Conservation (phyloP, 2,113 vertebrate species). For the Boleophthalmus pectinirostris region DNA sequence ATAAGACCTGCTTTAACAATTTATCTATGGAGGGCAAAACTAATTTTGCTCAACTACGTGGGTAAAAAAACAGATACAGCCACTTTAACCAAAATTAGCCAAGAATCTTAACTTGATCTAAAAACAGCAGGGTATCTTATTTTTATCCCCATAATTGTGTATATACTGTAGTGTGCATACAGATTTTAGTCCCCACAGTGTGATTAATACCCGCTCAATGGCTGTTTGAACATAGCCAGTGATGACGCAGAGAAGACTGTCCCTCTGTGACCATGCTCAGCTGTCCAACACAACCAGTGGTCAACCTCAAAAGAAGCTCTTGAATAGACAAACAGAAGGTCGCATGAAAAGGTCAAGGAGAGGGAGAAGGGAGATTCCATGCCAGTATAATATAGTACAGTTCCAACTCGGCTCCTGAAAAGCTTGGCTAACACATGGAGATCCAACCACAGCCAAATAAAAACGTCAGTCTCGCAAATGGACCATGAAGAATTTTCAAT, state of each 20-base stretch:
- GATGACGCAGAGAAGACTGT: constrained; percentile 57
- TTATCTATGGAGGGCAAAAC: too few species aligned
- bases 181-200: too few species aligned
- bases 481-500: background rate
- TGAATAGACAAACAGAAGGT: background rate
- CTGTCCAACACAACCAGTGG: constrained; percentile 19
- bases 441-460: background rate
- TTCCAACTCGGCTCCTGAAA: background rate
- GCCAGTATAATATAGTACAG: background rate
- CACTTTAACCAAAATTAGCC: too few species aligned
- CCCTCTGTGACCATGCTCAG: constrained; percentile 26
- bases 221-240: constrained; percentile 20
- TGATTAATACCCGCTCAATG: background rate
- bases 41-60: too few species aligned
- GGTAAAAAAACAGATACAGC: too few species aligned
- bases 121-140: too few species aligned
- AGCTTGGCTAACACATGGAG: background rate
- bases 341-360: constrained; percentile 21
- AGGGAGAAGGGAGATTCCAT: constrained; percentile 8
- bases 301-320: constrained; percentile 31
- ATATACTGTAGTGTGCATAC: too few species aligned
- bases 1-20: too few species aligned
- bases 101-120: too few species aligned
- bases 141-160: too few species aligned
- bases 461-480: constrained; percentile 2